Evolutionary conservation across 2,113 vertebrate genomes (phyloP).

Genomic region (Syngnathoides biaculeatus): DNA sequence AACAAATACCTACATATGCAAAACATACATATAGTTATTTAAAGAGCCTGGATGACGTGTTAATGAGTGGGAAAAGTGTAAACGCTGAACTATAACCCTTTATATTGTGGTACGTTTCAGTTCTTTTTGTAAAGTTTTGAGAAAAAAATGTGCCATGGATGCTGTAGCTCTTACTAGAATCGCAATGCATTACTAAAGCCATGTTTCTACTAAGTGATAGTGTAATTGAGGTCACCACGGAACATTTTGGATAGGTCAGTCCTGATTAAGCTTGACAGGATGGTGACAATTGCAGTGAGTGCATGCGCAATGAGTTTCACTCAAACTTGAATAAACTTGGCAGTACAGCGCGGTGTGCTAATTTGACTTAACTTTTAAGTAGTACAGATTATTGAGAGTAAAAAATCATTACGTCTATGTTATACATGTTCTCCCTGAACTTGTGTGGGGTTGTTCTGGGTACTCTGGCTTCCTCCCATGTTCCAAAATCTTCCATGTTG

Average conservation of each 20-base stretch:
- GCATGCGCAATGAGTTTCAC: too few relatives aligned
- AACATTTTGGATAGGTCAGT: neutral
- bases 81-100: neutral
- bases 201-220: neutral
- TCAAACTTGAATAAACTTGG: too few relatives aligned
- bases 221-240: neutral
- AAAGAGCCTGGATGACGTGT: neutral
- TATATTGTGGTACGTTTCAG: neutral
- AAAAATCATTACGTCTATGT: too few relatives aligned
- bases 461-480: too few relatives aligned
- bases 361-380: too few relatives aligned
- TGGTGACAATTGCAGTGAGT: neutral
- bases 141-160: neutral
- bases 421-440: too few relatives aligned
- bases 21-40: neutral
- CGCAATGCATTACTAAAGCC: neutral
- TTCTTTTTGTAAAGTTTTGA: neutral
- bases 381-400: too few relatives aligned
- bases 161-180: neutral
- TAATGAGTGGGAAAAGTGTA: neutral
- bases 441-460: too few relatives aligned
- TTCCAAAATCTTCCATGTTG: too few relatives aligned
- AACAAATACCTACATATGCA: constrained; percentile 19
- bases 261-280: neutral
- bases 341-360: too few relatives aligned